Evolutionary conservation across 2,888 invertebrate species (phyloP).

Genomic region (Drosophila neonasuta): DNA sequence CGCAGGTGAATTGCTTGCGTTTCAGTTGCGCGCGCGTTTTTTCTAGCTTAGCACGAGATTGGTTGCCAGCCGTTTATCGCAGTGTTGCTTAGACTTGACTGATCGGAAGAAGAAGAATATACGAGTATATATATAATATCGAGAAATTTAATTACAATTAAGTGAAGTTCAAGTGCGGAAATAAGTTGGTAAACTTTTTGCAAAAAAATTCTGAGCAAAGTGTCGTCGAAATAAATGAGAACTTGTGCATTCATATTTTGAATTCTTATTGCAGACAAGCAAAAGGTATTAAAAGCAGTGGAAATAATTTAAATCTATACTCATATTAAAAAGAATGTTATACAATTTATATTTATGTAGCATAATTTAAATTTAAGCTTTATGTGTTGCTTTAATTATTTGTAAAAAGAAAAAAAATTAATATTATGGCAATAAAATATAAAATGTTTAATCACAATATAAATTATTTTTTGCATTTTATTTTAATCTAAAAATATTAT

Average conservation of each 20-base stretch:
- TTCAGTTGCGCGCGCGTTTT: conserved; percentile 66
- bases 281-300: conserved; percentile 37
- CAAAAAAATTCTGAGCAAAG: not conserved
- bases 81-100: not conserved
- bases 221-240: not conserved
- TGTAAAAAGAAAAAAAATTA: too few species aligned
- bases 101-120: not conserved
- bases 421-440: too few species aligned
- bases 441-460: too few species aligned
- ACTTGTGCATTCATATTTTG: not conserved
- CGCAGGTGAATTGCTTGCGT: conserved; percentile 44
- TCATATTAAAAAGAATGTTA: too few species aligned
- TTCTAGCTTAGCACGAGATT: conserved; percentile 39
- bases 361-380: too few species aligned
- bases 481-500: too few species aligned
- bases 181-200: conserved; percentile 1
- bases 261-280: conserved; percentile 1
- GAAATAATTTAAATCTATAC: not conserved
- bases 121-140: not conserved
- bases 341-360: too few species aligned
- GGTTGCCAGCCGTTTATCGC: conserved; percentile 16
- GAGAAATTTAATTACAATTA: not conserved
- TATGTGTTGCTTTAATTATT: too few species aligned
- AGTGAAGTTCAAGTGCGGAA: conserved; percentile 24
- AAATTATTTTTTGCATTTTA: too few species aligned